Conservation (phyloP, 2,113 vertebrate species). For the Salminus brasiliensis region DNA sequence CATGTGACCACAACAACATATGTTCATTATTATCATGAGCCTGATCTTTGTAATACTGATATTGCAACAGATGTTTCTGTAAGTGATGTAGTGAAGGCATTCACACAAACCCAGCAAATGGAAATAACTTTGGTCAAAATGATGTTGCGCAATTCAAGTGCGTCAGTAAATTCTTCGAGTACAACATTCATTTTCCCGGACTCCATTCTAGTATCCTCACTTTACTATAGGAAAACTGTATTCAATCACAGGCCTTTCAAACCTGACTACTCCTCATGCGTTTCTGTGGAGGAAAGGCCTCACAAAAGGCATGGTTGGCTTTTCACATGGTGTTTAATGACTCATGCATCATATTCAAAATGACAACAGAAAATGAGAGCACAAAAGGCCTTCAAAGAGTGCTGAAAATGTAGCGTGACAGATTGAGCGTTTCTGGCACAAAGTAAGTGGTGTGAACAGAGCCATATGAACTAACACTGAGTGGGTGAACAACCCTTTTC, state of each 20-base stretch:
- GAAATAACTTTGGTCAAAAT: too few species aligned
- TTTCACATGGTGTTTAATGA: neutral
- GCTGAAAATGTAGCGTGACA: constrained; percentile 27
- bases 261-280: neutral
- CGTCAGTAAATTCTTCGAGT: neutral
- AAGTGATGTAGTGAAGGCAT: too few species aligned
- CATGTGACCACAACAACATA: too few species aligned
- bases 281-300: neutral
- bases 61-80: too few species aligned
- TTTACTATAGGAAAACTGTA: neutral
- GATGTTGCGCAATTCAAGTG: too few species aligned
- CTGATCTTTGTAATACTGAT: too few species aligned
- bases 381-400: constrained; percentile 9
- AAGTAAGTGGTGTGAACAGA: constrained; percentile 32
- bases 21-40: too few species aligned
- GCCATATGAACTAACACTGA: constrained; percentile 49
- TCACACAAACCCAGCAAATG: too few species aligned
- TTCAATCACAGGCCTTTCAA: neutral
- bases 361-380: constrained; percentile 23
- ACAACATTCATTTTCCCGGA: neutral
- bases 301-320: neutral
- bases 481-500: constrained; percentile 37
- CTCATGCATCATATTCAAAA: constrained; percentile 26
- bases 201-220: neutral
- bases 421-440: constrained; percentile 23